Base-by-base conservation (phyloP, 2,888 invertebrate genomes). In the Adelphocoris suturalis region DNA sequence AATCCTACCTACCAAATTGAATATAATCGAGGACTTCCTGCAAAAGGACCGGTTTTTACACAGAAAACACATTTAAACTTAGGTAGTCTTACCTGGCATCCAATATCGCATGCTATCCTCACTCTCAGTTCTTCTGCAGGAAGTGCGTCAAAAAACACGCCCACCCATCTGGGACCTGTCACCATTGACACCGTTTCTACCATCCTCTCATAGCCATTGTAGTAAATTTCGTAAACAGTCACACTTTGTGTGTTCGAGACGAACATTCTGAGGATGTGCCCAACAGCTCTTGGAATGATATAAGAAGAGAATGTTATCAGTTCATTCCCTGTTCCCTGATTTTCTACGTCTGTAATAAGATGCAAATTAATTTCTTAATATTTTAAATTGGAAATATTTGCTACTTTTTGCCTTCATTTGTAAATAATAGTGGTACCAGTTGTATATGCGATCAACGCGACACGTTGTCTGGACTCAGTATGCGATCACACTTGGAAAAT, bases 21-120 rank as follows among this genome's bases (percentile, higher is more conserved):
- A 9, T 4, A 13, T 13, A 9, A 13, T 57, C 16, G 57, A 57
- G 4, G 16, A 13, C 4, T n/a, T n/a, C 4, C 57, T 13, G 11
- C 16, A 16, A 57, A 57, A 57, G 4, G 57, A n/a, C n/a, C n/a
- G n/a, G n/a, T n/a, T n/a, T n/a, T n/a, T n/a, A n/a, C n/a, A n/a
- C n/a, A n/a, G n/a, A n/a, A n/a, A n/a, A n/a, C n/a, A 7, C 48
- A 48, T n/a, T n/a, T n/a, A n/a, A n/a, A n/a, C n/a, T n/a, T n/a
- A n/a, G n/a, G n/a, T n/a, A n/a, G n/a, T n/a, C n/a, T n/a, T 57
- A 57, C 57, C 57, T 57, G 57, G 16, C 57, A 57, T 57, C 16
- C 12, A 57, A 16, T 4, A 13, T 16, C 57, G 57, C 57, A 57
- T 16, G 57, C 11, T 57, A 57, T 16, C 16, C 16, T 57, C 12